Evolutionary conservation across 1,140 invertebrate genomes (phyloP).

Genomic region (Trachymyrmex septentrionalis): DNA sequence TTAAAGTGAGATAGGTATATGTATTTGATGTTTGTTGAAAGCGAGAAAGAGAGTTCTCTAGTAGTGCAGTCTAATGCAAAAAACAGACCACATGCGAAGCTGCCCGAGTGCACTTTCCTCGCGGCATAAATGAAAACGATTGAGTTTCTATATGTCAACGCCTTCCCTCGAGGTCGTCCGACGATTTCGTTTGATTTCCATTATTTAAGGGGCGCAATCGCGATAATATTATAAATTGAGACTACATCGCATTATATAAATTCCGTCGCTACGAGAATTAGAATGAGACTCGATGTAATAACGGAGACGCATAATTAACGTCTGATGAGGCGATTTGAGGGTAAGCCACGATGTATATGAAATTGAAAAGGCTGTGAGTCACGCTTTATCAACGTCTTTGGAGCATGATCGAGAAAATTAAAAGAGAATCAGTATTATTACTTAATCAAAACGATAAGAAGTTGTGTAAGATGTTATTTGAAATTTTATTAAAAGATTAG

Average conservation of each 20-base stretch:
- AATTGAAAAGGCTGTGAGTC: constrained; percentile 22
- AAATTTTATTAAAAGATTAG: background rate
- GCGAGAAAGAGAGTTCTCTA: too few relatives aligned
- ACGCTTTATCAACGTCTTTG: constrained; percentile 20
- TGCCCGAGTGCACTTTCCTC: constrained; percentile 25
- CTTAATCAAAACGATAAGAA: constrained; percentile 1
- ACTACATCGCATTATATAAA: background rate
- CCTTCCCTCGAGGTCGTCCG: constrained; percentile 41
- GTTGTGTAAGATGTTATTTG: constrained; percentile 4
- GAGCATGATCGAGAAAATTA: constrained; percentile 5
- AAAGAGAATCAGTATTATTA: background rate
- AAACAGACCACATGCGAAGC: background rate
- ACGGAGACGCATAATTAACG: constrained; percentile 25
- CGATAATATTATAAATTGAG: constrained; percentile 3
- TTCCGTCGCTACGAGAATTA: constrained; percentile 18
- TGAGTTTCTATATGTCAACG: constrained; percentile 45
- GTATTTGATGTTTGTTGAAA: too few relatives aligned
- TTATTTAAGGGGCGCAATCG: background rate
- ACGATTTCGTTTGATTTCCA: constrained; percentile 28
- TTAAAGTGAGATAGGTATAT: too few relatives aligned
- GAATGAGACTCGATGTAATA: background rate
- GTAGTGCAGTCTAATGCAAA: too few relatives aligned
- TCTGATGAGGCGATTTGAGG: constrained; percentile 24
- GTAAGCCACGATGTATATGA: background rate
- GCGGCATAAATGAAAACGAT: constrained; percentile 28